Percentiles rank a stretch among this genome's conserved stretches.
Evolutionary conservation across 64 coral and sea anemone genomes (phyloP).

Genomic region (Porites australiensis): DNA sequence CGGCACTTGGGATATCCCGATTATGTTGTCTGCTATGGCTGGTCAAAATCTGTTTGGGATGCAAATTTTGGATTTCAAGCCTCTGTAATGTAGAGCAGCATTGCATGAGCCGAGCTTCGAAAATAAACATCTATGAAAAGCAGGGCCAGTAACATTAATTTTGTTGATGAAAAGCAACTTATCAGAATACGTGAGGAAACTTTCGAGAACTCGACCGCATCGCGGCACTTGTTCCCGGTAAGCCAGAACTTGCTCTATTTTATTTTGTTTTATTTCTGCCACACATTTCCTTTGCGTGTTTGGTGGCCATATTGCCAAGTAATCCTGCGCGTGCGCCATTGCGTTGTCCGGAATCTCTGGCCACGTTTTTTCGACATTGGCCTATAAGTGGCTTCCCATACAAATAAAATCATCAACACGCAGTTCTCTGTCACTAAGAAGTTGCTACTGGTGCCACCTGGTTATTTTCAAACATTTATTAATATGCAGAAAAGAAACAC

Average conservation of each 20-base stretch:
- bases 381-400: too few species aligned
- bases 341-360: neutral
- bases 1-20: neutral
- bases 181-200: neutral
- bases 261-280: neutral
- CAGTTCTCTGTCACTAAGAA: too few species aligned
- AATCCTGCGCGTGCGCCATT: neutral
- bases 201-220: neutral
- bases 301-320: constrained; percentile 1
- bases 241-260: neutral
- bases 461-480: too few species aligned
- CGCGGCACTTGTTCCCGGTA: neutral
- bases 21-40: neutral
- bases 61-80: neutral
- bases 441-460: too few species aligned
- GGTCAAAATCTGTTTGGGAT: constrained; percentile 10
- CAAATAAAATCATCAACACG: too few species aligned
- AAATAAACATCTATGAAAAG: constrained; percentile 21
- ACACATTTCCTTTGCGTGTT: neutral
- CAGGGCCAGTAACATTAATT: neutral
- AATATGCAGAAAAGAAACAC: too few species aligned
- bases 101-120: neutral
- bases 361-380: neutral
- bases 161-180: neutral
- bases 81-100: neutral